These are phyloP conservation scores for Clivina fossor DNA, from an alignment of 2,888 invertebrate genomes.

Conservation along the genomic window DNA sequence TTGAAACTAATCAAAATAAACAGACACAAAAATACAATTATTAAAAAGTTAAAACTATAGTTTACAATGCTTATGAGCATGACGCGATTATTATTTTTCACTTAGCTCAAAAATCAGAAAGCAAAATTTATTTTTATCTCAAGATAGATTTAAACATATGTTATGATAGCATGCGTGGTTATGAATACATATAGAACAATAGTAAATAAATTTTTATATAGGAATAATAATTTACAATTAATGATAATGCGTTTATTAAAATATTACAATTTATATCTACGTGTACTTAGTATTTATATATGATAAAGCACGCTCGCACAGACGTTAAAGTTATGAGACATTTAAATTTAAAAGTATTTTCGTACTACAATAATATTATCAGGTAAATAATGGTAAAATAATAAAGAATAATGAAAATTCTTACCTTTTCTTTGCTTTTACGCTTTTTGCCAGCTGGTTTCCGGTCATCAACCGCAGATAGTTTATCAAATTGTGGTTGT, in stretches of 20 bases:
- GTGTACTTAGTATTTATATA: too few relatives aligned
- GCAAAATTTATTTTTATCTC: slow-evolving; percentile 32
- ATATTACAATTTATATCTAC: too few relatives aligned
- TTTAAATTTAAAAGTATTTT: too few relatives aligned
- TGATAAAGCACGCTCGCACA: too few relatives aligned
- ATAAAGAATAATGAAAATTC: slow-evolving; percentile 15
- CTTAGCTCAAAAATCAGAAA: slow-evolving; percentile 30
- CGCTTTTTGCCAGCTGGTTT: slow-evolving; percentile 69
- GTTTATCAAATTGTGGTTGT: slow-evolving; percentile 78
- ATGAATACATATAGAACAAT: slow-evolving; percentile 14
- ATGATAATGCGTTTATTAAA: too few relatives aligned
- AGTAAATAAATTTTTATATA: too few relatives aligned
- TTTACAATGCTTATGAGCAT: neutral
- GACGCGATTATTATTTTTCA: slow-evolving; percentile 20
- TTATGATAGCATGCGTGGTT: slow-evolving; percentile 17
- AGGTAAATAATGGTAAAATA: slow-evolving; percentile 2
- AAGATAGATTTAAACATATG: slow-evolving; percentile 27
- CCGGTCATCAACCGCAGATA: slow-evolving; percentile 66
- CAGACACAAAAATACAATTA: neutral
- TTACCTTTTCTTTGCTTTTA: slow-evolving; percentile 72
- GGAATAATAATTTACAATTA: too few relatives aligned
- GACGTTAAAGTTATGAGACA: too few relatives aligned
- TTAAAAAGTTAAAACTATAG: slow-evolving; percentile 1
- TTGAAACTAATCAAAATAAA: too few relatives aligned
- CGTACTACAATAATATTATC: too few relatives aligned